Base-by-base conservation (phyloP, 2,888 invertebrate genomes). In the Synanthedon formicaeformis region DNA sequence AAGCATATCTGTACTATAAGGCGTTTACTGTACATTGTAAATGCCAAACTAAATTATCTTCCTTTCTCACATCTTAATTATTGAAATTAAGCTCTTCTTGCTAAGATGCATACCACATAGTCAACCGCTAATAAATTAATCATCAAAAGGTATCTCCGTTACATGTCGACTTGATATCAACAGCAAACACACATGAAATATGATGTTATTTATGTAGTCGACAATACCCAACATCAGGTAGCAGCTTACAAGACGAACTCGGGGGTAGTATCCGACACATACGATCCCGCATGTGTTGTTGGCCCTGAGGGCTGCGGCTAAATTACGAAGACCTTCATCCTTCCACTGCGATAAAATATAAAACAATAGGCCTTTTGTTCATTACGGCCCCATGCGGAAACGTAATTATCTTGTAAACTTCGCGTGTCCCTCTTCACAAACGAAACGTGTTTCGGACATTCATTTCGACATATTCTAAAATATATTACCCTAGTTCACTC, bases 311-410 rank as follows among this genome's bases (percentile, higher is more conserved):
- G 66, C 63, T 45, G 12, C 16, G 65, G 60, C 67, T 71, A 66
- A 76, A 74, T 74, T 69, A 73, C 70, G 63, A 14, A 54, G 62
- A 59, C 71, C 71, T 73, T 72, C 66, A 68, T 67, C 68, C 72
- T 75, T 70, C 58, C 58, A 65, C 64, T 62, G 62, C 65, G 65
- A 69, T 73, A 73, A 76, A 73, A 72, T 77, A 75, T 71, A 75
- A 72, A 78, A 77, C 75, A 74, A 75, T 75, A 68, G 64, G 59
- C 63, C 66, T 60, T 62, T 67, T 69, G 65, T 69, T 69, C 70
- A 67, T 70, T 67, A 69, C 23, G 70, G 71, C 71, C 71, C 69
- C 66, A 68, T 64, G 63, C 60, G 60, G 62, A 61, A 66, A 67
- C 67, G 64, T 72, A 67, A 73, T 72, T 66, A 69, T 66, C 60